A percentile compares a stretch with the other conserved stretches of the same genome.
Conservation (phyloP, 2,888 invertebrate species). For the Phortica magna region DNA sequence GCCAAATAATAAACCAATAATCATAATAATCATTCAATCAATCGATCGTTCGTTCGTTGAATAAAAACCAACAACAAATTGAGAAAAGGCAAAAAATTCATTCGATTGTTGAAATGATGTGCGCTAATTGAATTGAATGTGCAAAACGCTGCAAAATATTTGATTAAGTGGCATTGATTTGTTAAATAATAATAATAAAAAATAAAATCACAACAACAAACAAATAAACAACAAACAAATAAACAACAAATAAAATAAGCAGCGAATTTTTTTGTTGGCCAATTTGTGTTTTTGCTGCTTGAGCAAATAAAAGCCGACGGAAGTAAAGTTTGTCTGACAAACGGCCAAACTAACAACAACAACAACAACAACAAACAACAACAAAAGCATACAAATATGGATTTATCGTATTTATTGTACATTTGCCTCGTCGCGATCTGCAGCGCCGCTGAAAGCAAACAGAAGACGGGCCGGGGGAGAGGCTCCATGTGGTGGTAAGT, state of each 20-base stretch:
- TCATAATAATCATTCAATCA: too few species aligned
- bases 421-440: conserved; percentile 72
- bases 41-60: too few species aligned
- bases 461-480: conserved; percentile 86
- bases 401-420: conserved; percentile 73
- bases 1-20: too few species aligned
- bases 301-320: not conserved
- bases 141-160: conserved; percentile 61
- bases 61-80: conserved; percentile 47
- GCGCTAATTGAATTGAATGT: conserved; percentile 78
- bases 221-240: conserved; percentile 13
- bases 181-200: conserved; percentile 40
- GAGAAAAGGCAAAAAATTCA: conserved; percentile 18
- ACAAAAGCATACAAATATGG: conserved; percentile 69
- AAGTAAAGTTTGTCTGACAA: not conserved
- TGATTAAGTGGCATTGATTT: conserved; percentile 44
- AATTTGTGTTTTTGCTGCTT: not conserved
- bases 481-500: conserved; percentile 96
- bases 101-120: conserved; percentile 34
- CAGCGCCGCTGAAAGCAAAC: conserved; percentile 75
- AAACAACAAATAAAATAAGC: not conserved
- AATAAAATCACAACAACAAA: conserved; percentile 37
- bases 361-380: conserved; percentile 32
- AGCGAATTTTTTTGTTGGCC: not conserved
- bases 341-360: not conserved